These are phyloP conservation scores for Lordiphosa clarofinis DNA, from an alignment of 1,140 invertebrate genomes.

Conservation along the genomic window DNA sequence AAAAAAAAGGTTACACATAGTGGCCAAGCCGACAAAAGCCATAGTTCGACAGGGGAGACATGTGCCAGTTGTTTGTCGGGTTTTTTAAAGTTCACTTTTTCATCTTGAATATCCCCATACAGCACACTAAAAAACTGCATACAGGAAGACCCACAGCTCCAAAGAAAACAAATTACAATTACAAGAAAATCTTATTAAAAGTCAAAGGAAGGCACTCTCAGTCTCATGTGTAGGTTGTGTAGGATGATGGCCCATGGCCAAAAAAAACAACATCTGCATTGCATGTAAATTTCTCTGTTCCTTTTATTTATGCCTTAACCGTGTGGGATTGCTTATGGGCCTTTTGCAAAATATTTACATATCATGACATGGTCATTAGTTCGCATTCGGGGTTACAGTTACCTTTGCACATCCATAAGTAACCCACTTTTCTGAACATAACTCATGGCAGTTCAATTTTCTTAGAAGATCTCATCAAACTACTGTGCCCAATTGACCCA, in stretches of 20 bases:
- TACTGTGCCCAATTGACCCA: slow-evolving; percentile 74
- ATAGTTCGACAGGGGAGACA: slow-evolving; percentile 43
- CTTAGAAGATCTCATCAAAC: slow-evolving; percentile 44
- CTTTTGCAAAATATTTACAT: slow-evolving; percentile 62
- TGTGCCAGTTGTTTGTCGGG: slow-evolving; percentile 23
- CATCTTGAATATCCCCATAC: slow-evolving; percentile 11
- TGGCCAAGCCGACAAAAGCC: slow-evolving; percentile 47
- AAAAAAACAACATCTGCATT: slow-evolving; percentile 37
- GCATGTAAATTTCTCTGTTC: slow-evolving; percentile 62
- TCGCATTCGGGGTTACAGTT: slow-evolving; percentile 49
- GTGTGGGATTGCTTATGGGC: slow-evolving; percentile 66
- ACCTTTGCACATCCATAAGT: slow-evolving; percentile 19
- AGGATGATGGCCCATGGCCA: slow-evolving; percentile 62
- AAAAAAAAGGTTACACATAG: slow-evolving; percentile 60
- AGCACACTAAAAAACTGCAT: neutral
- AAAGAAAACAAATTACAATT: slow-evolving; percentile 79
- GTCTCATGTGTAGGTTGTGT: slow-evolving; percentile 42
- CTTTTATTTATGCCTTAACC: slow-evolving; percentile 51
- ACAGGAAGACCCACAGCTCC: slow-evolving; percentile 34
- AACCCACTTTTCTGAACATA: slow-evolving; percentile 51
- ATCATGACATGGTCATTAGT: slow-evolving; percentile 75
- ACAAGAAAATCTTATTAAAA: slow-evolving; percentile 80
- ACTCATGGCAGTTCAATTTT: slow-evolving; percentile 55
- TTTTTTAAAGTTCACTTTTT: slow-evolving; percentile 10
- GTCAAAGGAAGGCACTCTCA: slow-evolving; percentile 20